Base-by-base conservation (phyloP, 2,888 invertebrate genomes). In the Glaucopsyche alexis region DNA sequence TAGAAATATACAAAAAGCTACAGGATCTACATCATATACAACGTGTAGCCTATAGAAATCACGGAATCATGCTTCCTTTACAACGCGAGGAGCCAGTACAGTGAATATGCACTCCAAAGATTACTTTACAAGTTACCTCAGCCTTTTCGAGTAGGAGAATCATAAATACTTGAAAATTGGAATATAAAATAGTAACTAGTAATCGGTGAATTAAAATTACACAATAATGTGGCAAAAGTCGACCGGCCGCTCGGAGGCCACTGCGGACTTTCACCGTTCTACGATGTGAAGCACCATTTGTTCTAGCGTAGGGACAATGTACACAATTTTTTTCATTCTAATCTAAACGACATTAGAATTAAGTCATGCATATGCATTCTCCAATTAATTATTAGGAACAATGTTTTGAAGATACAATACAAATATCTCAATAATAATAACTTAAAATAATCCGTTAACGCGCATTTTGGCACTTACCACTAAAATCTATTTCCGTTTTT, bases 281-380 rank as follows among this genome's bases (percentile, higher is more conserved):
- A 93, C 90, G 83, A 87, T 84, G 88, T 90, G 90, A 92, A 92
- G 93, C 93, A 93, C 93, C 93, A 93, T 92, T 90, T 91, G 92
- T 91, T 93, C 92, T 91, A 92, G 93, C 92, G 90, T 92, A 91
- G 88, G 93, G 92, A 88, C 85, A 91, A 93, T 93, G 91, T 93
- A 93, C 93, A 93, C 86, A 83, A 85, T 89, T 90, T 87, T 66
- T 83, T 85, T 87, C 84, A 86, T 85, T 88, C 89, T 89, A 91
- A 80, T 89, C 89, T 90, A 88, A 87, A 81, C 85, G 85, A 85
- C 84, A 88, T 87, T 90, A 91, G 83, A 88, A 84, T 87, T 88
- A 90, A 82, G 81, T 85, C 84, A 81, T 85, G 87, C 90, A 84
- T 85, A 85, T 83, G 87, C 83, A 88, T 82, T 85, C 85, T 86